Percentiles rank a stretch among this genome's conserved stretches.
These are phyloP conservation scores for Seriola dumerili DNA, from an alignment of 2,113 vertebrate species.

Conservation along the genomic window DNA sequence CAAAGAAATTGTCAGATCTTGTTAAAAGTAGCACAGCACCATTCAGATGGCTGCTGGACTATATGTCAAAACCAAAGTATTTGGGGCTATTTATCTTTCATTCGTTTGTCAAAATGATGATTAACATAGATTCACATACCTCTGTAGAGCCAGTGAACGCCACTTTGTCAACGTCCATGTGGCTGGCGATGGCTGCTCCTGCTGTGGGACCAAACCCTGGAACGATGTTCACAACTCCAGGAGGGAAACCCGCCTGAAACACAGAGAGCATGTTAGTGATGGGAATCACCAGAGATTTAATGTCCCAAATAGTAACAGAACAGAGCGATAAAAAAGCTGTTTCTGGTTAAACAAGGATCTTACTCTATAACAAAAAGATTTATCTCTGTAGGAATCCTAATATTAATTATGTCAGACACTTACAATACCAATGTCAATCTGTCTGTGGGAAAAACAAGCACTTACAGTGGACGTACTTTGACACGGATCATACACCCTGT, in stretches of 20 bases:
- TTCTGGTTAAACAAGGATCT: too few species aligned
- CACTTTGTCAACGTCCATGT: conserved; percentile 92
- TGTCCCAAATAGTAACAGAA: too few species aligned
- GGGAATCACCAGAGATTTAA: neutral
- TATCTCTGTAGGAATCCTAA: too few species aligned
- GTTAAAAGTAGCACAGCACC: neutral
- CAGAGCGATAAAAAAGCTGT: too few species aligned
- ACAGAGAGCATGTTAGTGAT: conserved; percentile 26
- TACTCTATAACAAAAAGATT: too few species aligned
- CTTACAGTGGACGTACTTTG: too few species aligned
- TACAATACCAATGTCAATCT: too few species aligned
- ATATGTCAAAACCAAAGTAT: neutral
- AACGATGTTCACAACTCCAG: conserved; percentile 95
- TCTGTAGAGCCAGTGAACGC: conserved; percentile 96
- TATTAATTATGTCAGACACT: too few species aligned
- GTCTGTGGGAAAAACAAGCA: too few species aligned
- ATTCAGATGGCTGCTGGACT: neutral
- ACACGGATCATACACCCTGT: too few species aligned
- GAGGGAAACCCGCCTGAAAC: conserved; percentile 92
- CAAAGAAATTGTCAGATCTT: too few species aligned
- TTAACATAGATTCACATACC: conserved; percentile 77
- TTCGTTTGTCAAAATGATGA: neutral
- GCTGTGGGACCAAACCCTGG: conserved; percentile 94
- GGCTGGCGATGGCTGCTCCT: conserved; percentile 92
- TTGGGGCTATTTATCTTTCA: neutral